phyloP scores from a whole-genome alignment of 2,888 invertebrate species.

The Chouioia cunea region DNA sequence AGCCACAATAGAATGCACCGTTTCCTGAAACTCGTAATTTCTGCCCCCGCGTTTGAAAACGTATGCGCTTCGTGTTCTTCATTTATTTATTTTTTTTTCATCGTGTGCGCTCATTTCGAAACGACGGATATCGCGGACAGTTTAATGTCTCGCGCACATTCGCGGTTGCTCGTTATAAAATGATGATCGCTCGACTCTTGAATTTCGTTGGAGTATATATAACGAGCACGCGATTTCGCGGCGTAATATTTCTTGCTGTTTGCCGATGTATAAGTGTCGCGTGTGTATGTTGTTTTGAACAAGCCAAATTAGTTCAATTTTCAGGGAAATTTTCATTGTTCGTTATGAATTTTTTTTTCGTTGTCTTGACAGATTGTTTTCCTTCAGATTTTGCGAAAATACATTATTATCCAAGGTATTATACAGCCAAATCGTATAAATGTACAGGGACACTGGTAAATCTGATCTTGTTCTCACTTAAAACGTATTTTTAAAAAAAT shows the following conservation, averaged over 20 bases:
- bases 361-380: no score
- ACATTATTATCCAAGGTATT: no score
- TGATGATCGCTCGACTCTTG: slow-evolving; percentile 50
- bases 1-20: slow-evolving; percentile 67
- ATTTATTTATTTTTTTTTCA: slow-evolving; percentile 4
- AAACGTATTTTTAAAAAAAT: no score
- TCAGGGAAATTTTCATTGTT: no score
- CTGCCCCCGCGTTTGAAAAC: neutral
- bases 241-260: neutral
- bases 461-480: no score
- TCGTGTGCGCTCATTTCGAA: slow-evolving; percentile 52
- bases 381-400: no score
- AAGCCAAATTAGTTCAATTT: slow-evolving; percentile 25
- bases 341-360: no score
- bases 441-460: no score
- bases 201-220: slow-evolving; percentile 8
- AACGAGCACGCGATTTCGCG: neutral
- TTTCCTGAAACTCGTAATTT: slow-evolving; percentile 60
- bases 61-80: neutral
- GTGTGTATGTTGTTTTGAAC: slow-evolving; percentile 15
- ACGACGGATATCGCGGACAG: slow-evolving; percentile 65
- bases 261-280: neutral
- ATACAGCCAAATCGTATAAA: no score
- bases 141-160: slow-evolving; percentile 55
- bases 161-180: slow-evolving; percentile 53